A percentile compares a stretch with the other conserved stretches of the same genome.
Conservation (phyloP, 2,888 invertebrate genomes). For the Lottia gigantea region DNA sequence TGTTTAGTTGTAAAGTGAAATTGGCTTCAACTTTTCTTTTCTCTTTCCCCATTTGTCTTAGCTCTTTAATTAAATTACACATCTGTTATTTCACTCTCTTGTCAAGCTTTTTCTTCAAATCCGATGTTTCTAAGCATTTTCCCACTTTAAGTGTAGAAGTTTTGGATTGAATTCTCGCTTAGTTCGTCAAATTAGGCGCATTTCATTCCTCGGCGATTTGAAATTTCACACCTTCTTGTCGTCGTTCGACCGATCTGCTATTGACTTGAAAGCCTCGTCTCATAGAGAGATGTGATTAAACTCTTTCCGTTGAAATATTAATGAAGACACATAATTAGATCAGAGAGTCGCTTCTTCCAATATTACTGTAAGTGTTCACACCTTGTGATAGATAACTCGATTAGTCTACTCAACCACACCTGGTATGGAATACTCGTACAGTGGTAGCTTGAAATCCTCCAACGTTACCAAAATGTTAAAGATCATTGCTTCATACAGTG, state of each 20-base stretch:
- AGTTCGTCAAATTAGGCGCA: conserved; percentile 45
- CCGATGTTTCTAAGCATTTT: conserved; percentile 16
- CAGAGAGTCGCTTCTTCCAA: conserved; percentile 41
- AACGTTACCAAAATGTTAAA: no score
- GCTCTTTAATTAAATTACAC: conserved; percentile 18
- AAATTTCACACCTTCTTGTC: conserved; percentile 44
- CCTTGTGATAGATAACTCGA: conserved; percentile 46
- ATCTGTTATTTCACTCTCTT: conserved; percentile 13
- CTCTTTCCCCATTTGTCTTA: no score
- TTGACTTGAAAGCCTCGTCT: conserved; percentile 5
- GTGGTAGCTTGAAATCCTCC: no score
- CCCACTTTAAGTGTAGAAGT: conserved; percentile 16
- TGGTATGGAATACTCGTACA: neutral
- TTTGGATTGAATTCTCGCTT: conserved; percentile 41
- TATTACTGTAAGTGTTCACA: conserved; percentile 47
- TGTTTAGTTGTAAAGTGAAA: no score
- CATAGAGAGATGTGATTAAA: conserved; percentile 45
- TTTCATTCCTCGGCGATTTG: conserved; percentile 51
- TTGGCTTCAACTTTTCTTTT: no score
- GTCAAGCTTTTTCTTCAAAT: conserved; percentile 19
- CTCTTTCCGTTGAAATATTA: conserved; percentile 50
- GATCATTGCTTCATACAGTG: no score
- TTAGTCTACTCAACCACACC: conserved; percentile 28
- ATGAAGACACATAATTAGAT: conserved; percentile 49
- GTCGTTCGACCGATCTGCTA: conserved; percentile 9